Evolutionary conservation across 64 coral and sea anemone species (phyloP).

Genomic region (Astreopora myriophthalma): DNA sequence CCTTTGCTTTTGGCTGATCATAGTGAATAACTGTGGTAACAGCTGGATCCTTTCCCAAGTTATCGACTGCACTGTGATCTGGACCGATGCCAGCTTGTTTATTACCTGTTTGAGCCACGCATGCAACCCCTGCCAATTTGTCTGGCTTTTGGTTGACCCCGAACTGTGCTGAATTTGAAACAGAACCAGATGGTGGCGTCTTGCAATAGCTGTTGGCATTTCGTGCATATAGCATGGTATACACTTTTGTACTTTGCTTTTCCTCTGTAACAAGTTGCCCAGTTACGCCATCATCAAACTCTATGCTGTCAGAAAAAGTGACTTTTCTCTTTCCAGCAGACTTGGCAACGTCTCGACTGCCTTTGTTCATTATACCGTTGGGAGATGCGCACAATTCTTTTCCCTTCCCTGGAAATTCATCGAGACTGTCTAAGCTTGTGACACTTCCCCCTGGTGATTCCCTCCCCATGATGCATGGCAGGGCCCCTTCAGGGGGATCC

Average conservation of each 20-base stretch:
- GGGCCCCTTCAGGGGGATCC: conserved; percentile 73
- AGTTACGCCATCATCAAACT: conserved; percentile 95
- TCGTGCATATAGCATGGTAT: conserved; percentile 74
- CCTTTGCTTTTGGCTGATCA: background rate
- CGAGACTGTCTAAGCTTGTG: conserved; percentile 93
- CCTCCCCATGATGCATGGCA: conserved; percentile 83
- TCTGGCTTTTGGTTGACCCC: background rate
- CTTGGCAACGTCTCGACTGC: background rate
- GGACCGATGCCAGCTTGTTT: background rate
- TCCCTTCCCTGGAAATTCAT: conserved; percentile 53
- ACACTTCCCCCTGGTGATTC: conserved; percentile 87
- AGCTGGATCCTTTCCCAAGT: background rate
- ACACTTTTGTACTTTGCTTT: conserved; percentile 82
- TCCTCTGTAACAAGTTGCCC: conserved; percentile 90
- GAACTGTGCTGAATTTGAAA: background rate
- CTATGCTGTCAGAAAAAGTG: conserved; percentile 96
- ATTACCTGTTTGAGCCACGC: background rate
- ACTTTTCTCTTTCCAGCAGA: conserved; percentile 76
- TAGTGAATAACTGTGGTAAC: conserved; percentile 3
- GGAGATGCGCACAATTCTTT: background rate
- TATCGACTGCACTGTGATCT: background rate
- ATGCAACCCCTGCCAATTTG: background rate
- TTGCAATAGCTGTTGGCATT: conserved; percentile 22
- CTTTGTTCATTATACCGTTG: conserved; percentile 80
- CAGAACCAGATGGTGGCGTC: background rate